Evolutionary conservation across 2,888 invertebrate species (phyloP), one percentile per base, ranked within the genome.

Genomic region (Melinopterus prodromus): DNA sequence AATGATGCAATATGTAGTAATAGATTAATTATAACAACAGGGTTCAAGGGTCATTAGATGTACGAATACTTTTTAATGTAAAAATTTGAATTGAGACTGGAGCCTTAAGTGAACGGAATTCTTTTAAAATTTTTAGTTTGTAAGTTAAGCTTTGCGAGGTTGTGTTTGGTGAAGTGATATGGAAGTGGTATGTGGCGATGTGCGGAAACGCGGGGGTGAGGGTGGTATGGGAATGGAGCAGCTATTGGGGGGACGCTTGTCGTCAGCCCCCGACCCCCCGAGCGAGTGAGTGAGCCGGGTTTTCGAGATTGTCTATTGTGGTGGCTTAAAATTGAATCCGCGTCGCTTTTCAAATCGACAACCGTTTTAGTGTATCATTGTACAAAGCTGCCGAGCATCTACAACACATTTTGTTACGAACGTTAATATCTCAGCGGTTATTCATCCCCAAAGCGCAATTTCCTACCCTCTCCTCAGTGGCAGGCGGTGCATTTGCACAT

Each of bases 221-320:
- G 26, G 26, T 2, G 26, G 26, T 26, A 26, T 26, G 26, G 26
- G 26, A 26, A 26, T 26, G 26, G 26, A 26, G 26, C 26, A 26
- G 26, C 26, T 26, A 26, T 26, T 26, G 26, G 26, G 26, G 26
- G 26, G 26, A 26, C 26, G 26, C 26, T 26, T 53, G 12, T 12
- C 53, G 9, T 7, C 53, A 12, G 53, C 53, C 53, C 53, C 53
- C 87, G 88, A 88, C 35, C 74, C 84, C 82, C 84, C 83, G 82
- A 84, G 83, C 81, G 84, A 84, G 84, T 82, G 82, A 84, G 83
- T 81, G 84, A 84, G 84, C 81, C 84, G 84, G 84, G 83, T 85
- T 85, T 86, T 84, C 83, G 84, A 86, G 85, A 86, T 86, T 85
- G 85, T 86, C 86, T 86, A 86, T 85, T 85, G 85, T 85, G 84